Evolutionary conservation across 2,797 vertebrate species (phyloP).

Genomic region (Chelon labrosus): DNA sequence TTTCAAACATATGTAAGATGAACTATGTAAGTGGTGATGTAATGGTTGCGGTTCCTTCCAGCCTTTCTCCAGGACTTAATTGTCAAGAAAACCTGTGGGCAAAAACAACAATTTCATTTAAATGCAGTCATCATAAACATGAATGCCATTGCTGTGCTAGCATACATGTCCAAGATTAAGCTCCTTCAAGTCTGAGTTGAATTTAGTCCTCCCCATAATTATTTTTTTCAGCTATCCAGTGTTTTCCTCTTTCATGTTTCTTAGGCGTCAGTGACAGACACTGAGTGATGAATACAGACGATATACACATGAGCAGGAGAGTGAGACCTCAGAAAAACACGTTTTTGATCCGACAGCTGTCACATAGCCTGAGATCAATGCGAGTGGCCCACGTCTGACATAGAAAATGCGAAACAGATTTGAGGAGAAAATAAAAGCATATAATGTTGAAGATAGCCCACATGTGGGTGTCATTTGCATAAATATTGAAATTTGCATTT

Average conservation of each 20-base stretch:
- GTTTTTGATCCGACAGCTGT: no score
- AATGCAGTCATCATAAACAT: neutral
- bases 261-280: neutral
- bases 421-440: neutral
- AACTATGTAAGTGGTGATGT: no score
- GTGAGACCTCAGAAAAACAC: no score
- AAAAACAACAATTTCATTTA: no score
- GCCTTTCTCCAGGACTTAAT: no score
- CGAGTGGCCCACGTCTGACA: no score
- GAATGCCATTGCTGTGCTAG: neutral
- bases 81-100: no score
- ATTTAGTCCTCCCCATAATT: neutral
- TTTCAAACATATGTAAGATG: no score
- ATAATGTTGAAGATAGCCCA: no score
- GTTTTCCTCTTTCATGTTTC: neutral
- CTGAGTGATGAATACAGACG: neutral
- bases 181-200: neutral
- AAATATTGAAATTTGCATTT: neutral
- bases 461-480: neutral
- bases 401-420: no score
- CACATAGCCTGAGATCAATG: no score
- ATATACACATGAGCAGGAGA: neutral
- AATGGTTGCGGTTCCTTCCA: no score
- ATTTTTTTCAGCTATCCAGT: neutral
- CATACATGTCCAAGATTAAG: neutral